These are phyloP conservation scores for Hemibagrus guttatus DNA, from an alignment of 2,797 vertebrate genomes.

Conservation along the genomic window DNA sequence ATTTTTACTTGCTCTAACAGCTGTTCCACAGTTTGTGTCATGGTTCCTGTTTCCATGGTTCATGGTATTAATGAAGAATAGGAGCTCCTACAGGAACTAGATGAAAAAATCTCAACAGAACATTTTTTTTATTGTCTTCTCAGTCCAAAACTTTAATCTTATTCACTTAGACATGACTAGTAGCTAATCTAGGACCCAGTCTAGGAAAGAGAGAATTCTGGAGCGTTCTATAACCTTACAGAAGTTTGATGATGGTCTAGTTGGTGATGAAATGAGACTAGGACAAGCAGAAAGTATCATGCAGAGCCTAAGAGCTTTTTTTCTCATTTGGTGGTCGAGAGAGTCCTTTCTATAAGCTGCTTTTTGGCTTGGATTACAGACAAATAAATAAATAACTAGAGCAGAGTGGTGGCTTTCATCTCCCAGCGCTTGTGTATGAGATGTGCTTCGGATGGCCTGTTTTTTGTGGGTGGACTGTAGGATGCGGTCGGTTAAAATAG, in stretches of 20 bases:
- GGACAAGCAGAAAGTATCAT: not conserved
- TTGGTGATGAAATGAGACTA: not conserved
- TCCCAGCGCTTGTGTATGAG: constrained; percentile 14
- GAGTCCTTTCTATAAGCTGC: constrained; percentile 42
- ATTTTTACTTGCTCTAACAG: not conserved
- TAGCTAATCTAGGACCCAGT: not conserved
- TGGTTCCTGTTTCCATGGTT: not conserved
- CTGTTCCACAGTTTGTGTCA: not conserved
- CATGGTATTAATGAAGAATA: not conserved
- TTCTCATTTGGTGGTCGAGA: constrained; percentile 3
- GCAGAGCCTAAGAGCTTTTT: not conserved
- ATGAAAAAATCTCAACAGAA: not conserved
- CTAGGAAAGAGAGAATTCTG: not conserved
- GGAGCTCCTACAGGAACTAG: not conserved
- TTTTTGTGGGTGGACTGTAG: constrained; percentile 41
- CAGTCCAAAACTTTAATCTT: not conserved
- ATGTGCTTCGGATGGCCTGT: not conserved
- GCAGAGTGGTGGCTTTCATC: constrained; percentile 40
- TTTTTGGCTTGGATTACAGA: constrained; percentile 51
- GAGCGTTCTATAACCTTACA: not conserved
- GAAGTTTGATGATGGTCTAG: not conserved
- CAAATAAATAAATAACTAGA: constrained; percentile 42
- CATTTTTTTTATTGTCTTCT: not conserved
- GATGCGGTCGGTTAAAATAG: constrained; percentile 16
- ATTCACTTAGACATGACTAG: not conserved